Conservation (phyloP, 2,888 invertebrate genomes). For the Acronicta aceris region DNA sequence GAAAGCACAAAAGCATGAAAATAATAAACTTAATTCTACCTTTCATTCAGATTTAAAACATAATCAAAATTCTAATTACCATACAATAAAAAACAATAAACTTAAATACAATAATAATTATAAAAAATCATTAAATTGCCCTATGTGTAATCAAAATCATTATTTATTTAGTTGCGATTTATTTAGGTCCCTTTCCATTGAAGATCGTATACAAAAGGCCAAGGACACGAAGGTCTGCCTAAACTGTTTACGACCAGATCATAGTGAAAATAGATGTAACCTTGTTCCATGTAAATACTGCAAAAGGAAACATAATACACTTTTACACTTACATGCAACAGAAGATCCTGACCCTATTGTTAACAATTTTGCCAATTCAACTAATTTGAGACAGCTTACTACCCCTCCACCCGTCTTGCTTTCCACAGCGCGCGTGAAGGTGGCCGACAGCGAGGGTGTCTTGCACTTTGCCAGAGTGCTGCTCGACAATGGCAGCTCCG, state of each 20-base stretch:
- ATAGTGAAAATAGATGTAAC: not conserved
- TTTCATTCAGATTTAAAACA: not conserved
- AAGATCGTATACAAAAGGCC: not conserved
- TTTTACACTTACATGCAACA: not conserved
- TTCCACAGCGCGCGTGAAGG: slow-evolving; percentile 5
- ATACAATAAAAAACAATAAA: not conserved
- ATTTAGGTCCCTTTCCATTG: not conserved
- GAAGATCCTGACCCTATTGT: not conserved
- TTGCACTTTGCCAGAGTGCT: not conserved
- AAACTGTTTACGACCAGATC: not conserved
- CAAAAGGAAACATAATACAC: not conserved
- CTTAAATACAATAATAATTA: not conserved
- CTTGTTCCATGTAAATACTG: not conserved
- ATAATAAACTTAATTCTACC: not conserved
- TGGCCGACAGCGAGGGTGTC: not conserved
- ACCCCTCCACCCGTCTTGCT: not conserved
- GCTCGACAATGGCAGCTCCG: slow-evolving; percentile 4
- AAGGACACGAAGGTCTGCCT: not conserved
- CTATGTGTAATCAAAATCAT: not conserved
- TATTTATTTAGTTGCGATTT: not conserved
- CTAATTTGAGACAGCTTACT: not conserved
- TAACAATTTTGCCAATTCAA: not conserved
- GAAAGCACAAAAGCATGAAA: not conserved
- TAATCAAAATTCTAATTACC: not conserved
- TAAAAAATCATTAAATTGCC: not conserved